Base-by-base conservation (phyloP, 2,113 vertebrate genomes). In the Acanthochromis polyacanthus region DNA sequence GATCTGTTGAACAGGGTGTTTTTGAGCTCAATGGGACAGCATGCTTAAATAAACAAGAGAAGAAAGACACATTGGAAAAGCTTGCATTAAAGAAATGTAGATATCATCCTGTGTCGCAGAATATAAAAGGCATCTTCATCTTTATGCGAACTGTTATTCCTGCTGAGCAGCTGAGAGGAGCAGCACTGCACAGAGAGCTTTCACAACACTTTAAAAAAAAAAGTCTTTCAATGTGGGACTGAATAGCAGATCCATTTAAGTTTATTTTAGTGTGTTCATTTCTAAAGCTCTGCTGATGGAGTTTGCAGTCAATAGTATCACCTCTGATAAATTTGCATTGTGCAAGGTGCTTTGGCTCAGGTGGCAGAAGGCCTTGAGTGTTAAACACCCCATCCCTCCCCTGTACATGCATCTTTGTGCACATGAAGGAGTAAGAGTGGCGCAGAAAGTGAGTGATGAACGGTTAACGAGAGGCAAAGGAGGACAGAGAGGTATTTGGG, bases 251-350 rank as follows among this genome's bases (percentile, higher is more conserved):
- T 22, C 30, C 36, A 56, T 76, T 64, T 23, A 45, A 48, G 57
- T 80, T 73, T 71, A 76, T 74, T 87, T 80, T 65, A 50, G 40
- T 60, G 45, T 46, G 20, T 66, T 87, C 65, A 40, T 71, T 86
- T 80, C 61, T 71, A 70, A 51, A 55, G 73, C 66, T 62, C 61
- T 51, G 38, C 56, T 56, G 73, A 82, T 71, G 61, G 62, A 75
- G 70, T 70, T 64, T 55, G 40, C 76, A 28, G 59, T 82, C 82
- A 74, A 82, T 88, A 85, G 71, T 64, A 80, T 80, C 61, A 65
- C 64, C 51, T 67, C 61, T 56, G 60, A 80, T 81, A 64, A 75
- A 78, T 90, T 81, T 75, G 80, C 75, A 86, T 82, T 85, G 78
- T 79, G 65, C 19, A 15, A 71, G 83, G 59, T 67, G 78, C 75